Conservation (phyloP, 2,113 vertebrate species). For the Sinocyclocheilus grahami region DNA sequence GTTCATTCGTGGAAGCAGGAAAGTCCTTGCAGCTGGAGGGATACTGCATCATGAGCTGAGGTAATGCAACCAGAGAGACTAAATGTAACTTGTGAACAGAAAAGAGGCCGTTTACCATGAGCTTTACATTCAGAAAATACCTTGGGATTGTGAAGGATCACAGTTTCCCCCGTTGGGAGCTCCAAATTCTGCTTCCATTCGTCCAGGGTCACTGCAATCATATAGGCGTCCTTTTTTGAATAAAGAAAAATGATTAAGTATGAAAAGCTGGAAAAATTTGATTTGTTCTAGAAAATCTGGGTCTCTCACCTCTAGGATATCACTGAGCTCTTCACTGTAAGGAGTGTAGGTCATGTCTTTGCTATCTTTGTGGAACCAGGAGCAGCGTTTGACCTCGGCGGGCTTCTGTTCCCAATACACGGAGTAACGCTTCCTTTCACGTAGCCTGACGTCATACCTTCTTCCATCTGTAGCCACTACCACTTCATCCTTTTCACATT, state of each 20-base stretch:
- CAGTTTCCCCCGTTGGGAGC: constrained; percentile 88
- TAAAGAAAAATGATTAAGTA: constrained; percentile 43
- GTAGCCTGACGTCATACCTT: constrained; percentile 88
- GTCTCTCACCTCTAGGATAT: constrained; percentile 84
- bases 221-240: constrained; percentile 83
- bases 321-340: constrained; percentile 86
- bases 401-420: constrained; percentile 92
- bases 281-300: not conserved
- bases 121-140: constrained; percentile 66
- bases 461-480: constrained; percentile 88
- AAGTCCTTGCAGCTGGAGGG: constrained; percentile 84
- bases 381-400: constrained; percentile 88
- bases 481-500: constrained; percentile 57
- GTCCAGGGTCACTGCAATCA: constrained; percentile 83
- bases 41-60: constrained; percentile 93
- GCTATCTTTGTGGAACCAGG: constrained; percentile 96
- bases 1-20: constrained; percentile 83
- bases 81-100: not conserved
- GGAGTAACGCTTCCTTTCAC: constrained; percentile 77
- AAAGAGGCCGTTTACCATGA: not conserved
- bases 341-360: constrained; percentile 90
- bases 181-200: constrained; percentile 93
- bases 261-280: not conserved
- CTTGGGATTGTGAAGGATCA: constrained; percentile 97
- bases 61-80: not conserved